Percentiles rank a stretch among this genome's conserved stretches.
Conservation (phyloP, 2,797 vertebrate genomes). For the Buceros bicornis region DNA sequence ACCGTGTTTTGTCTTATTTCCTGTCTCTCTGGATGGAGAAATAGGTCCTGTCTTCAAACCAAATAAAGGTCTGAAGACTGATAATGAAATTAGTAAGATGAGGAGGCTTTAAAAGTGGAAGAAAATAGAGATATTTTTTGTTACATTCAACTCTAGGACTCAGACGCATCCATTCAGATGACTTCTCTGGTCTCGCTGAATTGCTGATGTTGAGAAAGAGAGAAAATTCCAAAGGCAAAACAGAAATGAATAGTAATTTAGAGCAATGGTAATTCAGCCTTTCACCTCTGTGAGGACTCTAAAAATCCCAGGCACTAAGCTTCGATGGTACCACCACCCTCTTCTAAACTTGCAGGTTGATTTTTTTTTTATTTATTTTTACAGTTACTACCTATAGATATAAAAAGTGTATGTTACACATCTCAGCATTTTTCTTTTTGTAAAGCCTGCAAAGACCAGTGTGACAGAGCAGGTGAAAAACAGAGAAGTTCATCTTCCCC, state of each 20-base stretch:
- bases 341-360: neutral
- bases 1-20: neutral
- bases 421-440: neutral
- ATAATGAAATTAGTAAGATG: neutral
- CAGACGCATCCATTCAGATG: neutral
- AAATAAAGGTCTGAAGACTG: neutral
- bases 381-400: neutral
- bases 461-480: neutral
- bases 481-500: neutral
- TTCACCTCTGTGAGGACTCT: neutral
- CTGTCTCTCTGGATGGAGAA: neutral
- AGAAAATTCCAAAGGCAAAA: neutral
- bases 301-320: neutral
- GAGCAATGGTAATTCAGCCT: neutral
- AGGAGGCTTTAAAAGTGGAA: neutral
- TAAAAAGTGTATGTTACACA: rapidly evolving
- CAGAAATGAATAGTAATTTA: neutral
- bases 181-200: neutral
- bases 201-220: neutral
- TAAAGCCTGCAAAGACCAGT: neutral
- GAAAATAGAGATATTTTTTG: neutral
- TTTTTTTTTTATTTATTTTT: neutral
- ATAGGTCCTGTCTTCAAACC: neutral
- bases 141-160: neutral
- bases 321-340: neutral